Conservation (phyloP, 2,888 invertebrate species). For the Melinaea marsaeus region DNA sequence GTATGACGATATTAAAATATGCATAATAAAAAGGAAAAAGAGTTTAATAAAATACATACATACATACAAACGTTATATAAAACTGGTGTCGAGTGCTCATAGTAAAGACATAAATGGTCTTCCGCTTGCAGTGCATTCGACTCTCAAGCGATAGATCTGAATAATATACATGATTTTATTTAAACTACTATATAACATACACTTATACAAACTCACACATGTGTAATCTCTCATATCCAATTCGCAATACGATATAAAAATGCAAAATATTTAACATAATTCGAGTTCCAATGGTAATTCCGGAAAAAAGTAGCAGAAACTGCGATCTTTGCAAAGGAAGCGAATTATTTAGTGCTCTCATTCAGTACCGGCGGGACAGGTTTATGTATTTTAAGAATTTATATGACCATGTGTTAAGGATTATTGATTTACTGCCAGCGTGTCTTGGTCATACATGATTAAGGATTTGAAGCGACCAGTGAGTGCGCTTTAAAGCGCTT, state of each 20-base stretch:
- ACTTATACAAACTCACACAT: too few relatives aligned
- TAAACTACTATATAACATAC: too few relatives aligned
- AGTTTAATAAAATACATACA: too few relatives aligned
- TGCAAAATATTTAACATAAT: neutral
- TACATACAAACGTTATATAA: neutral
- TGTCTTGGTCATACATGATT: neutral
- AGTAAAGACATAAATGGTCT: neutral
- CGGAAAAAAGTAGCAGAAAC: slow-evolving; percentile 36
- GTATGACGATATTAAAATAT: too few relatives aligned
- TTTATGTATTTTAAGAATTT: slow-evolving; percentile 25
- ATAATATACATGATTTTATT: neutral
- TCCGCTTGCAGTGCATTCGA: neutral
- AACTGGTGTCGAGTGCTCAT: neutral
- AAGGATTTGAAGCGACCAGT: too few relatives aligned
- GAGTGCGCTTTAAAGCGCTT: too few relatives aligned
- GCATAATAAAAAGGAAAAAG: too few relatives aligned
- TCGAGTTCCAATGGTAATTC: neutral
- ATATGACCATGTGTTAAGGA: slow-evolving; percentile 18
- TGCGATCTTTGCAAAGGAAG: slow-evolving; percentile 47
- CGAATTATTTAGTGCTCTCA: slow-evolving; percentile 28
- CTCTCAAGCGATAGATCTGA: neutral
- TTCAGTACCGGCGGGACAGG: slow-evolving; percentile 21
- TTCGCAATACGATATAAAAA: too few relatives aligned
- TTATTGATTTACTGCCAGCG: slow-evolving; percentile 20
- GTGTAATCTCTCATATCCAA: too few relatives aligned